Evolutionary conservation across 2,113 vertebrate genomes (phyloP).

Genomic region (Columba janthina): DNA sequence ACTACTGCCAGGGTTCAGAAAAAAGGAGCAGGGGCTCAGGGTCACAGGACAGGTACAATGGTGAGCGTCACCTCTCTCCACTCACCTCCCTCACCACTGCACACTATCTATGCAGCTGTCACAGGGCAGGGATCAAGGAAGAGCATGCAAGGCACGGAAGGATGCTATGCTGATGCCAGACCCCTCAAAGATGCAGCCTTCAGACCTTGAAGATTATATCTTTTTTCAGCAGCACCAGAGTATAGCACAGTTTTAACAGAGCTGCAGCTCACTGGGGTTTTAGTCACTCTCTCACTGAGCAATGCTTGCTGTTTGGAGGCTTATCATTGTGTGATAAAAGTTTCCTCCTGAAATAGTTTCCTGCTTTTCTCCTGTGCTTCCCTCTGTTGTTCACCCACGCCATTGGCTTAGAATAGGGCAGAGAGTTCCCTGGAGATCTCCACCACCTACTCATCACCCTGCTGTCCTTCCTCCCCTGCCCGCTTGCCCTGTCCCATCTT

Average conservation of each 20-base stretch:
- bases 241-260: not conserved
- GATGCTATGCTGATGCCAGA: not conserved
- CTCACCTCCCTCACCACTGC: not conserved
- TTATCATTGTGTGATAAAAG: not conserved
- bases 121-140: not conserved
- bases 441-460: conserved; percentile 8
- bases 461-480: conserved; percentile 19
- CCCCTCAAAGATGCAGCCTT: not conserved
- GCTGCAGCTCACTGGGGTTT: not conserved
- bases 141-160: not conserved
- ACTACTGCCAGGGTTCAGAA: not conserved
- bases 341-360: conserved; percentile 29
- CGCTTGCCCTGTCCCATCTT: not conserved
- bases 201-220: not conserved
- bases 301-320: not conserved
- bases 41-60: rapidly evolving
- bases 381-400: not conserved
- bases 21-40: not conserved
- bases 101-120: rapidly evolving
- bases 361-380: not conserved
- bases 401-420: not conserved
- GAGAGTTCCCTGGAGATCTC: not conserved
- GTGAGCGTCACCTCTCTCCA: not conserved
- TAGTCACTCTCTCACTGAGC: not conserved
- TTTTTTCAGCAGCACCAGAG: not conserved